Conservation (phyloP, 2,888 invertebrate genomes). For the Monoplex corrugatus region DNA sequence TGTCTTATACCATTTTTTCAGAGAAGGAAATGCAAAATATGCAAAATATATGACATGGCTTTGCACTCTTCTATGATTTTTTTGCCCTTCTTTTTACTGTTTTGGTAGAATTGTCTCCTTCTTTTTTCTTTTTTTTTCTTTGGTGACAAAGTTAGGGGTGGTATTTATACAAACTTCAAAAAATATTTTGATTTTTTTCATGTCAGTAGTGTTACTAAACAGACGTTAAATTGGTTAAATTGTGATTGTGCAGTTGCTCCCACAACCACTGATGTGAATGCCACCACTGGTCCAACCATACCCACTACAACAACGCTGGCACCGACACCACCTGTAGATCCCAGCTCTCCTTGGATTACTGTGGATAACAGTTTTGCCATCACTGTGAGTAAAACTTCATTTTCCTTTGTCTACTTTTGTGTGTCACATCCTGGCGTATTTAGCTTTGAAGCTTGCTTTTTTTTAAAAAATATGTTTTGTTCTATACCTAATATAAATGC, state of each 20-base stretch:
- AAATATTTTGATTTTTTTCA: too few relatives aligned
- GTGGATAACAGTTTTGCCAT: slow-evolving; percentile 39
- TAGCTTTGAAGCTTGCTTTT: too few relatives aligned
- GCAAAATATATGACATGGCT: not conserved
- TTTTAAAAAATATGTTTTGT: too few relatives aligned
- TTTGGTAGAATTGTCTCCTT: not conserved
- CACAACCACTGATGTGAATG: slow-evolving; percentile 32
- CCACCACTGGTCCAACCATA: not conserved
- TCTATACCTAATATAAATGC: too few relatives aligned
- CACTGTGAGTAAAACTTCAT: slow-evolving; percentile 22
- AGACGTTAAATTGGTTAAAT: too few relatives aligned
- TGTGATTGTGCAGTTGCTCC: slow-evolving; percentile 49
- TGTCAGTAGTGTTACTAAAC: too few relatives aligned
- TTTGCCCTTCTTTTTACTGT: not conserved
- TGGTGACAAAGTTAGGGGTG: not conserved
- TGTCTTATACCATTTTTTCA: too few relatives aligned
- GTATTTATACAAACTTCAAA: too few relatives aligned
- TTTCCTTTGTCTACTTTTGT: not conserved
- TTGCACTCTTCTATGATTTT: not conserved
- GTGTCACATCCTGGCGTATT: not conserved
- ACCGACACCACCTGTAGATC: slow-evolving; percentile 47
- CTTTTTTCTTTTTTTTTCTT: not conserved
- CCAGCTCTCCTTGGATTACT: slow-evolving; percentile 52
- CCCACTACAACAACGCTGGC: slow-evolving; percentile 41
- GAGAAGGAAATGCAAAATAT: too few relatives aligned